Evolutionary conservation across 2,113 vertebrate genomes (phyloP).

Genomic region (Prochilodus magdalenae): DNA sequence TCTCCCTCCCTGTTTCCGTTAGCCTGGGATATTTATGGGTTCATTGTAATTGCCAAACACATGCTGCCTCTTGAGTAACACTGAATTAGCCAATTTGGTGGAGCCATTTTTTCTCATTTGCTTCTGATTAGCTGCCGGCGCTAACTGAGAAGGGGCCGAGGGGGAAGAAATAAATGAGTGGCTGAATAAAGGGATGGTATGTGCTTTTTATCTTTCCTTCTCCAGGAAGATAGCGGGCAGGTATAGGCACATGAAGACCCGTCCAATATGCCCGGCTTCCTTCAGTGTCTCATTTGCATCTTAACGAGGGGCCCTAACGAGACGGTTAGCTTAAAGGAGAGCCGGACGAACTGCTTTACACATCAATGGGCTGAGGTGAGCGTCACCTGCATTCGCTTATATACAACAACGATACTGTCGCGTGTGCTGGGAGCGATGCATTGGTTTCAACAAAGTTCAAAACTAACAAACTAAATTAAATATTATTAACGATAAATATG

Average conservation of each 20-base stretch:
- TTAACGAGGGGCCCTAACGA: constrained; percentile 56
- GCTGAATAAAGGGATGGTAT: constrained; percentile 2
- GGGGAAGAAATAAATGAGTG: constrained; percentile 37
- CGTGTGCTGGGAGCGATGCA: too few relatives aligned
- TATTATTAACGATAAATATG: background rate
- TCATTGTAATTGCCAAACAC: constrained; percentile 76
- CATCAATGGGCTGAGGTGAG: constrained; percentile 43
- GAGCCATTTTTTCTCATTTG: constrained; percentile 69
- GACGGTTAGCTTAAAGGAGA: constrained; percentile 35
- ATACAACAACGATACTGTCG: background rate
- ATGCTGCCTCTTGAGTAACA: constrained; percentile 66
- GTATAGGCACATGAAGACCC: constrained; percentile 32
- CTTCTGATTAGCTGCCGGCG: constrained; percentile 68
- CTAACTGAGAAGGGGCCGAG: constrained; percentile 58
- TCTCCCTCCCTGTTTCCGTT: constrained; percentile 69
- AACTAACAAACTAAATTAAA: background rate
- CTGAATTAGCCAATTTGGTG: constrained; percentile 70
- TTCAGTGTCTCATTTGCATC: constrained; percentile 58
- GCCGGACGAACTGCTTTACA: constrained; percentile 46
- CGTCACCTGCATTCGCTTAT: constrained; percentile 13
- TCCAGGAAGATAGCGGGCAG: constrained; percentile 18
- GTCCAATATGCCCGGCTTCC: background rate
- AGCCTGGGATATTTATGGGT: constrained; percentile 73
- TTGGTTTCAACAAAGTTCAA: background rate
- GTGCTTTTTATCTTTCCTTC: background rate